Percentiles rank a stretch among this genome's conserved stretches.
These are phyloP conservation scores for Holcopasites calliopsidis DNA, from an alignment of 1,140 invertebrate genomes.

Conservation along the genomic window DNA sequence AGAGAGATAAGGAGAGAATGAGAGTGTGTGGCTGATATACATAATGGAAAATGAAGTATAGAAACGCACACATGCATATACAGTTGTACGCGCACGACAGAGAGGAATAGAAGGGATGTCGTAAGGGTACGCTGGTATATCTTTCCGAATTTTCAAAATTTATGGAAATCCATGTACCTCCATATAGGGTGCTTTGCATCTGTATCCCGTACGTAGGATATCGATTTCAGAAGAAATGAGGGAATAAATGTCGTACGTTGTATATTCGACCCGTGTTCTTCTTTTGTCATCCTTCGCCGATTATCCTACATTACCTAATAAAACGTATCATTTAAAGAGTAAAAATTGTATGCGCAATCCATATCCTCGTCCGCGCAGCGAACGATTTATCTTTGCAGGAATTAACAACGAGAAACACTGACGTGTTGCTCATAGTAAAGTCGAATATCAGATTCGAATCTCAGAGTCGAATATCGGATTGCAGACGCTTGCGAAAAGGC, in stretches of 20 bases:
- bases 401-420: neutral
- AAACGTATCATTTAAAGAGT: too few species aligned
- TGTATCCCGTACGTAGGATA: constrained; percentile 42
- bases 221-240: constrained; percentile 42
- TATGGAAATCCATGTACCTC: constrained; percentile 45
- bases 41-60: neutral
- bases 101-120: constrained; percentile 19
- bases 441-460: too few species aligned
- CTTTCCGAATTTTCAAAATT: constrained; percentile 36
- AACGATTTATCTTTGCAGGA: too few species aligned
- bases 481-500: too few species aligned
- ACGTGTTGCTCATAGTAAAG: too few species aligned
- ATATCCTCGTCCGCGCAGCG: too few species aligned
- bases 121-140: constrained; percentile 36
- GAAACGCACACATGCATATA: constrained; percentile 31
- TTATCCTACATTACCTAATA: too few species aligned
- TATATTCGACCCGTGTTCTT: constrained; percentile 19
- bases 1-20: neutral
- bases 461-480: too few species aligned
- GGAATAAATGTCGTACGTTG: constrained; percentile 59
- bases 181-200: constrained; percentile 44
- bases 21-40: too few species aligned
- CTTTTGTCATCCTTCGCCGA: neutral
- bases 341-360: too few species aligned
- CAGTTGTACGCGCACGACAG: constrained; percentile 37